Evolutionary conservation across 1,140 invertebrate genomes (phyloP).

Genomic region (Bacillus rossius): DNA sequence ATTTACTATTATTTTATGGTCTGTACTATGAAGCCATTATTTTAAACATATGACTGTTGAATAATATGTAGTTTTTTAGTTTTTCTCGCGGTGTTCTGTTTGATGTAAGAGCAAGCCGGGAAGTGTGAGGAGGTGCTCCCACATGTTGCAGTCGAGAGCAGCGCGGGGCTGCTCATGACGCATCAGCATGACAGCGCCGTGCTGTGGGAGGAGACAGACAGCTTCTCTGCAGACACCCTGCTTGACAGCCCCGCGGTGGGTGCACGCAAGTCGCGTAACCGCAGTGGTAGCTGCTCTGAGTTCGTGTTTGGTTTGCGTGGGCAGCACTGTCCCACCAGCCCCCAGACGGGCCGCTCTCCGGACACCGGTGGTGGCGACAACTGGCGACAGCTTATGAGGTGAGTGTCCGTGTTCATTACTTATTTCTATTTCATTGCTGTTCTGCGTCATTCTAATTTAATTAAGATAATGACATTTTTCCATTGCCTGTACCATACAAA

Average conservation of each 20-base stretch:
- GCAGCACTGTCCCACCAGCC: constrained; percentile 14
- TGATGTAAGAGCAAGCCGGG: too few species aligned
- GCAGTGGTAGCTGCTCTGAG: constrained; percentile 31
- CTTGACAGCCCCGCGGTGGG: too few species aligned
- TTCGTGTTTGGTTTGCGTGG: constrained; percentile 16
- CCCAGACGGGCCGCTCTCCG: constrained; percentile 12
- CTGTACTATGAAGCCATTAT: too few species aligned
- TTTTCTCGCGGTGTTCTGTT: too few species aligned
- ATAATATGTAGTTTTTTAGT: too few species aligned
- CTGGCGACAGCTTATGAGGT: constrained; percentile 18
- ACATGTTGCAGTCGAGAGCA: constrained; percentile 48
- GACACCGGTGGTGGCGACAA: constrained; percentile 13
- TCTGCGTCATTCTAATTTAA: background rate
- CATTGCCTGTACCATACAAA: background rate
- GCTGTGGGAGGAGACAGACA: constrained; percentile 1
- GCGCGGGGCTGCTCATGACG: constrained; percentile 55
- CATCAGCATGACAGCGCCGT: background rate
- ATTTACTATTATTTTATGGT: too few species aligned
- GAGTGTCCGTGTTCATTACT: background rate
- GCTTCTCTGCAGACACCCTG: background rate
- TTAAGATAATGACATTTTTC: too few species aligned
- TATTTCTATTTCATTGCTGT: background rate
- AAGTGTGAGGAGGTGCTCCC: too few species aligned
- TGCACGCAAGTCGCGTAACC: constrained; percentile 5
- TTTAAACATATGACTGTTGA: too few species aligned